phyloP scores from a whole-genome alignment of 2,797 vertebrate genomes.

The Spinibarbus caldwelli region DNA sequence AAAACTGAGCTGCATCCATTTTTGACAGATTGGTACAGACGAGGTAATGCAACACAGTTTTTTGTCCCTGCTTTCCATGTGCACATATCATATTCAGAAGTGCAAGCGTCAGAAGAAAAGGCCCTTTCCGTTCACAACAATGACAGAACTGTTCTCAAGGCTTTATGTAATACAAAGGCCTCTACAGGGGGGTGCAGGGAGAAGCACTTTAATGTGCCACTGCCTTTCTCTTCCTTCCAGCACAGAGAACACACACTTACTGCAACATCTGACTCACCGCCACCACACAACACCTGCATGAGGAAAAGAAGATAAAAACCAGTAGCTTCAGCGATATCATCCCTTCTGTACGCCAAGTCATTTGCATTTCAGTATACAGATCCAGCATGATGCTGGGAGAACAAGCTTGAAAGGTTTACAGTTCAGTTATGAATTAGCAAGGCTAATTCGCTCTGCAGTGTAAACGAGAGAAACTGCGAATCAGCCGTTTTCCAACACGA shows the following conservation, averaged over 20 bases:
- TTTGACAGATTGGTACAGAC: constrained; percentile 76
- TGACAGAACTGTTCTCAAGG: constrained; percentile 64
- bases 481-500: constrained; percentile 4
- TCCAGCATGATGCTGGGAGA: too few species aligned
- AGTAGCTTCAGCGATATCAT: not conserved
- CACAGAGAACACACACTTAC: constrained; percentile 18
- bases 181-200: constrained; percentile 42
- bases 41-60: constrained; percentile 72
- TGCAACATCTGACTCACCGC: not conserved
- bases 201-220: constrained; percentile 63
- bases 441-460: not conserved
- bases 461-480: constrained; percentile 46
- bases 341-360: not conserved
- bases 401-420: not conserved
- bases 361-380: not conserved
- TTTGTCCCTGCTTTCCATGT: constrained; percentile 73
- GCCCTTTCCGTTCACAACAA: constrained; percentile 67
- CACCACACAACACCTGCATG: not conserved
- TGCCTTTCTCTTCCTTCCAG: constrained; percentile 37
- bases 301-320: not conserved
- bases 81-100: constrained; percentile 73
- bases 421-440: not conserved
- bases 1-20: constrained; percentile 68
- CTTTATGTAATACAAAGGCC: constrained; percentile 67
- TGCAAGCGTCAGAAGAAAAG: constrained; percentile 67